These are phyloP conservation scores for Nebria brevicollis DNA, from an alignment of 2,888 invertebrate genomes.

Conservation along the genomic window DNA sequence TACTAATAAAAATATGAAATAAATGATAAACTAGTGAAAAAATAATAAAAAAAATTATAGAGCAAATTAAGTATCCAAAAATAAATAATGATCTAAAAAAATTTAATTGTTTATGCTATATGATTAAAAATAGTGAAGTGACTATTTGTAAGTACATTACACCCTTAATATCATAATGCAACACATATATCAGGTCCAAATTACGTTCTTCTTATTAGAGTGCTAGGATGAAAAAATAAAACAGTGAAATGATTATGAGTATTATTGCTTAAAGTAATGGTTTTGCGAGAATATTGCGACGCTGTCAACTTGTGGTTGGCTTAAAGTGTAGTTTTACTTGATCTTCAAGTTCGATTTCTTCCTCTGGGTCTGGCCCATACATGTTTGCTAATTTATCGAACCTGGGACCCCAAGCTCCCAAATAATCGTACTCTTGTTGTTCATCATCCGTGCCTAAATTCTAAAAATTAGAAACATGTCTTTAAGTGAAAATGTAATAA, in stretches of 20 bases:
- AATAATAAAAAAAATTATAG: too few relatives aligned
- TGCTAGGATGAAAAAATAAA: not conserved
- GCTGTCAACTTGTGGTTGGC: not conserved
- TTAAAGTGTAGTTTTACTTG: constrained; percentile 8
- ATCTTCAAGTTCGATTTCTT: constrained; percentile 77
- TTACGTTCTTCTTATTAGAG: not conserved
- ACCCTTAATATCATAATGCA: not conserved
- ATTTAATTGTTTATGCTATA: too few relatives aligned
- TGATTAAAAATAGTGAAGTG: too few relatives aligned
- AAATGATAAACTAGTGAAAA: too few relatives aligned
- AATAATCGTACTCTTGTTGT: constrained; percentile 95
- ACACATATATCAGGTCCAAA: not conserved
- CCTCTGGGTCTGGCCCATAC: constrained; percentile 80
- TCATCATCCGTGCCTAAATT: constrained; percentile 88
- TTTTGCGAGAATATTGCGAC: not conserved
- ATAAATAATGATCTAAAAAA: too few relatives aligned
- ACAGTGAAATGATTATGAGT: not conserved
- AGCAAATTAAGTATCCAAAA: too few relatives aligned
- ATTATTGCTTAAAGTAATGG: not conserved
- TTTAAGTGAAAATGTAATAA: not conserved
- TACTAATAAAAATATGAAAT: not conserved
- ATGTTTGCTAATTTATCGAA: constrained; percentile 96
- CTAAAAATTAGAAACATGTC: too few relatives aligned
- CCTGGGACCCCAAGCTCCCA: constrained; percentile 97
- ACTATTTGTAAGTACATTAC: too few relatives aligned